phyloP scores from a whole-genome alignment of 2,888 invertebrate genomes.

The Orthosia cruda region DNA sequence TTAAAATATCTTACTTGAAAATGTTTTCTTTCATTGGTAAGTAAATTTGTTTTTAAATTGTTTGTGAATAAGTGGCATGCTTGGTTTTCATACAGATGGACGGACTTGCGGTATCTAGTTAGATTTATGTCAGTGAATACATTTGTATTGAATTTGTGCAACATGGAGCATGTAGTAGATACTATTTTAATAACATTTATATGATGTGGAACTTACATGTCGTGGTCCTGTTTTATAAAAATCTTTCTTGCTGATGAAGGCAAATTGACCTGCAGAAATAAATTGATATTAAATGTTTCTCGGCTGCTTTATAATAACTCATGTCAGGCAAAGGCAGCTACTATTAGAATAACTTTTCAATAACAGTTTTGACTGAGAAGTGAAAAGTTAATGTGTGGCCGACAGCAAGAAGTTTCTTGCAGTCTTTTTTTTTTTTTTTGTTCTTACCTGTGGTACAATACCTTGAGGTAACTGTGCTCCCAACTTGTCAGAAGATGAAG shows the following conservation, averaged over 20 bases:
- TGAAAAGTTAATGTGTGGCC: too few species aligned
- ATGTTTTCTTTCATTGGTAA: too few species aligned
- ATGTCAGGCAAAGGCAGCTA: background rate
- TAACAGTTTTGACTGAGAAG: too few species aligned
- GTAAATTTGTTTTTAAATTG: too few species aligned
- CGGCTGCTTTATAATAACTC: background rate
- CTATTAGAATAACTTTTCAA: background rate
- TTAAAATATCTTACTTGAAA: too few species aligned
- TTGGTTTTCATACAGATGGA: too few species aligned
- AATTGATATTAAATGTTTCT: background rate
- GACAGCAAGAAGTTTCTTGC: too few species aligned
- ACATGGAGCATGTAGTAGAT: too few species aligned
- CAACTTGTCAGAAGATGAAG: conserved; percentile 44
- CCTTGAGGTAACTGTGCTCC: conserved; percentile 33
- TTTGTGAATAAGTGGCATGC: too few species aligned
- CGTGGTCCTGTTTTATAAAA: conserved; percentile 72
- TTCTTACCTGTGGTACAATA: conserved; percentile 19
- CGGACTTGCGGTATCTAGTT: too few species aligned
- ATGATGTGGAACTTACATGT: conserved; percentile 65
- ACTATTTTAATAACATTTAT: background rate
- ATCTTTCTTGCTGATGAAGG: conserved; percentile 79
- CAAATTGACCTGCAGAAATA: conserved; percentile 70
- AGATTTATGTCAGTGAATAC: too few species aligned
- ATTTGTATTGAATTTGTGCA: too few species aligned
- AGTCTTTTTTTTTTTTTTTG: background rate